Evolutionary conservation across 2,888 invertebrate genomes (phyloP).

Genomic region (Drosophila setosimentum): DNA sequence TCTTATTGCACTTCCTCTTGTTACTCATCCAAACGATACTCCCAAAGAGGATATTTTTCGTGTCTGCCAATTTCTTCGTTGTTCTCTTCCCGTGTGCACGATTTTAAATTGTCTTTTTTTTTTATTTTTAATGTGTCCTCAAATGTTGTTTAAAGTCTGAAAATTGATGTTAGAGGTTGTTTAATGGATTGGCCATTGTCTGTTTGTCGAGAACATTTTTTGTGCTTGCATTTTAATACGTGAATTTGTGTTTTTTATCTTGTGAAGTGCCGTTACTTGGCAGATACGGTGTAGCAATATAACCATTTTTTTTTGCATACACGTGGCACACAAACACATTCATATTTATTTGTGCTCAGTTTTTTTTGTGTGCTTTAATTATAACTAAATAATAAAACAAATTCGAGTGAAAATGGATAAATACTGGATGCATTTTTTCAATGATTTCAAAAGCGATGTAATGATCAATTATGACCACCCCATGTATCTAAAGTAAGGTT

Average conservation of each 20-base stretch:
- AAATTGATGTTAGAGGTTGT: conserved; percentile 13
- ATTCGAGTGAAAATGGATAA: background rate
- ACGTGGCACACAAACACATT: background rate
- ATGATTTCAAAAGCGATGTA: background rate
- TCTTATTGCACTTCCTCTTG: background rate
- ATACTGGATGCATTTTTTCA: conserved; percentile 1
- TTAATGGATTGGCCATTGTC: conserved; percentile 7
- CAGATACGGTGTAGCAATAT: conserved; percentile 12
- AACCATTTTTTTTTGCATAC: background rate
- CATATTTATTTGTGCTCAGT: background rate
- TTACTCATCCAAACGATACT: conserved; percentile 1
- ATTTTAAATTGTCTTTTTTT: conserved; percentile 16
- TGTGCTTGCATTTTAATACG: conserved; percentile 8
- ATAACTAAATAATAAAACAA: background rate
- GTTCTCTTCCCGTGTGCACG: conserved; percentile 10
- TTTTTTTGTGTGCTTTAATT: background rate
- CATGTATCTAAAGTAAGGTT: background rate
- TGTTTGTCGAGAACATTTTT: conserved; percentile 11
- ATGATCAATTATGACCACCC: background rate
- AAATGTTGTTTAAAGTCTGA: conserved; percentile 13
- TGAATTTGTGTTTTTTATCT: conserved; percentile 8
- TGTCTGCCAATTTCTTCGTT: background rate
- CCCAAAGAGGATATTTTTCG: background rate
- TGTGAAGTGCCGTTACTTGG: conserved; percentile 40
- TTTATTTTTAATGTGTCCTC: conserved; percentile 19